Percentiles rank a stretch among this genome's conserved stretches.
Evolutionary conservation across 2,888 invertebrate species (phyloP).

Genomic region (Epinotia ramella): DNA sequence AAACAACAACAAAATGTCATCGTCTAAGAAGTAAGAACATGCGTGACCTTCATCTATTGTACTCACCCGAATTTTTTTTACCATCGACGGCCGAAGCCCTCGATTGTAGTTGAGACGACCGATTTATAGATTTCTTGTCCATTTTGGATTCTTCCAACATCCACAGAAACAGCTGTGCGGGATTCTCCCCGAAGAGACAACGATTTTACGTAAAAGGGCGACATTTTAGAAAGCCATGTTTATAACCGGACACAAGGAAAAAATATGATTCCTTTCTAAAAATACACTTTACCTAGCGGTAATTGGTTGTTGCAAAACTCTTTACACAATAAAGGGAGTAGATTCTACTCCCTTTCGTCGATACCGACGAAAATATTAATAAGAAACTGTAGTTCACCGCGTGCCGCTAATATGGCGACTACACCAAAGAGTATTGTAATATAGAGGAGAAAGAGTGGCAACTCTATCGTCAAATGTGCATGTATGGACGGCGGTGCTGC

Average conservation of each 20-base stretch:
- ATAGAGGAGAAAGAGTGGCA: no score
- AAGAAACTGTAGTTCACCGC: constrained; percentile 78
- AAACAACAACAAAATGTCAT: constrained; percentile 43
- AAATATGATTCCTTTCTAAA: constrained; percentile 68
- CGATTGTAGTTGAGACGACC: constrained; percentile 88
- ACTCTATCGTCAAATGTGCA: no score
- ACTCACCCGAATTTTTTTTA: constrained; percentile 90
- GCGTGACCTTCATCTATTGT: constrained; percentile 58
- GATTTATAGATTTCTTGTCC: constrained; percentile 91
- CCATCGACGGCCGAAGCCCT: constrained; percentile 90
- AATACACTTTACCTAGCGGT: constrained; percentile 68
- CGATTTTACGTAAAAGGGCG: constrained; percentile 87
- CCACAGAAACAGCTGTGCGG: constrained; percentile 83
- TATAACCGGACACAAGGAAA: constrained; percentile 85
- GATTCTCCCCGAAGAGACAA: constrained; percentile 90
- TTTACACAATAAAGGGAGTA: constrained; percentile 84
- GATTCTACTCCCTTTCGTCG: constrained; percentile 88
- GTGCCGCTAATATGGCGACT: constrained; percentile 91
- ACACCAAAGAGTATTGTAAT: no score
- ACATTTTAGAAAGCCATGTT: constrained; percentile 95
- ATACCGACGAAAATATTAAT: constrained; percentile 85
- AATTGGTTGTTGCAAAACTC: constrained; percentile 63
- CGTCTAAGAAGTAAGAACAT: constrained; percentile 35
- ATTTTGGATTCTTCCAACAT: constrained; percentile 87
- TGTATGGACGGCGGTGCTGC: no score